Base-by-base conservation (phyloP, 2,888 invertebrate species). In the Podotricha telesiphe region DNA sequence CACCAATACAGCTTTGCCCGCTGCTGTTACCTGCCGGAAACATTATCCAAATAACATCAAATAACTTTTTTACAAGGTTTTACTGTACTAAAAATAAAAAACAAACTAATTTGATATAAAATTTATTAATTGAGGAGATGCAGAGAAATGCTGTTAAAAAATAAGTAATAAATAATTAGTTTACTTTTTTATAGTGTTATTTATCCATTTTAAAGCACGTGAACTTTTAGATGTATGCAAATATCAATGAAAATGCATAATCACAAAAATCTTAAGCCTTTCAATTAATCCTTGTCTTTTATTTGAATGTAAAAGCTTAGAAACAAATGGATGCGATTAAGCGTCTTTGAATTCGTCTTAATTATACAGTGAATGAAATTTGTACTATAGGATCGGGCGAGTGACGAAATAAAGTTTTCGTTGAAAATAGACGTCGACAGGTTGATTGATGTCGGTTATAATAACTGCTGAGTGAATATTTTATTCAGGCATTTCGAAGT, bases 1-100 rank as follows among this genome's bases (percentile, higher is more conserved):
- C 75, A 97, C 94, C 56, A 97, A 87, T 4, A 97, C 95, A n/a
- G 96, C 96, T 86, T 97, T 97, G 62, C 97, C 97, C 13, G 95
- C 95, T 51, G 96, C 95, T 40, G 96, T 95, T 76, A 97, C 96
- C 97, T 97, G 83, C 22, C 51, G 65, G 42, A 50, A 1, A 68
- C 6, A 42, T 37, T 37, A 6, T 28, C 28, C 28, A 4, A 28
- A 28, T 28, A 28, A n/a, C n/a, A n/a, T n/a, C n/a, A n/a, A n/a
- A 28, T 28, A 28, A 28, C 28, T 28, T 28, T 28, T 28, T 28
- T 28, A 4, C 28, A n/a, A n/a, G n/a, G 3, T 28, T 28, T 28
- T 28, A 28, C 6, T 28, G 28, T 28, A 4, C 6, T 28, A 2
- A 4, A 28, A 28, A 6, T 6, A 28, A 28, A 28, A 2, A 28